Conservation (phyloP, 2,113 vertebrate genomes). For the Morone saxatilis region DNA sequence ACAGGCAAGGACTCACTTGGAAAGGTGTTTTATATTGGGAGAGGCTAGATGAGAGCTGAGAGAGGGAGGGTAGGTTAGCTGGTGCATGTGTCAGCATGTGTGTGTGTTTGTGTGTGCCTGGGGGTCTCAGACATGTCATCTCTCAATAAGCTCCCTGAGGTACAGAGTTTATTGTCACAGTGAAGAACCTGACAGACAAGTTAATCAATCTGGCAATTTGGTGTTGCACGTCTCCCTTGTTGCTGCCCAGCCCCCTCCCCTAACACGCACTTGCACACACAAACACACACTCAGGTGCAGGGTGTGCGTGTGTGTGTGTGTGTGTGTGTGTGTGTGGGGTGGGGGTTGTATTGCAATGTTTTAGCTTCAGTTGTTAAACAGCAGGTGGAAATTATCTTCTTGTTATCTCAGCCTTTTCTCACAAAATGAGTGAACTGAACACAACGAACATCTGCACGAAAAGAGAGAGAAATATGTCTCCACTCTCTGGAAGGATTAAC, state of each 20-base stretch:
- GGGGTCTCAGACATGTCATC: constrained; percentile 76
- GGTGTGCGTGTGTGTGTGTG: too few relatives aligned
- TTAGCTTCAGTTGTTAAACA: constrained; percentile 56
- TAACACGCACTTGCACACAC: neutral
- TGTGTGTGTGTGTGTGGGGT: too few relatives aligned
- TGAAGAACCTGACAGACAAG: constrained; percentile 79
- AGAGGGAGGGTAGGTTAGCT: constrained; percentile 29
- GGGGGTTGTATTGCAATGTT: constrained; percentile 3
- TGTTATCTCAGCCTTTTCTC: constrained; percentile 53
- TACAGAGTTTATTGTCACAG: constrained; percentile 81
- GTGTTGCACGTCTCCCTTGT: constrained; percentile 68
- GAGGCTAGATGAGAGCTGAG: constrained; percentile 32
- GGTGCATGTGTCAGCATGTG: constrained; percentile 27
- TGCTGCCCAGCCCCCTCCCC: constrained; percentile 18
- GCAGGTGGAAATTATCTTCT: constrained; percentile 64
- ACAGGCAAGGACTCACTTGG: constrained; percentile 30
- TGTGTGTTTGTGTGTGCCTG: constrained; percentile 22
- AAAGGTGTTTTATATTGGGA: constrained; percentile 55
- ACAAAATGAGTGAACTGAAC: constrained; percentile 20
- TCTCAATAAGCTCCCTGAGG: constrained; percentile 81
- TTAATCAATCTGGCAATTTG: constrained; percentile 86
- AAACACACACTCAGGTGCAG: neutral
- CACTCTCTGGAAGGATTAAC: neutral
- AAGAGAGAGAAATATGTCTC: constrained; percentile 1
- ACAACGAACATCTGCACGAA: constrained; percentile 12